Base-by-base conservation (phyloP, 1,140 invertebrate species). In the Zophobas morio region DNA sequence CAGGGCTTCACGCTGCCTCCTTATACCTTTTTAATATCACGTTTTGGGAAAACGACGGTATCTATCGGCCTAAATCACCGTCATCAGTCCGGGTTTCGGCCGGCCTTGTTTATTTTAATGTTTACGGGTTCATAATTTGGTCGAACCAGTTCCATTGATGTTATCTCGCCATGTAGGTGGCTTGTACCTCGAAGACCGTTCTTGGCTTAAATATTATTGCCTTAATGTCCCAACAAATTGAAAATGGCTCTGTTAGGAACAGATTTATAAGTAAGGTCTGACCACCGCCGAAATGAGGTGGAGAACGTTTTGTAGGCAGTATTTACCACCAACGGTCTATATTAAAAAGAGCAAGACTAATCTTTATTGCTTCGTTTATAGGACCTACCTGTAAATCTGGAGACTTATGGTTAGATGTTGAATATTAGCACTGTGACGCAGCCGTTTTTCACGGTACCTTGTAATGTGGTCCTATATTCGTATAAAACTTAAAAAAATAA, bases 101-200 rank as follows among this genome's bases (percentile, higher is more conserved):
- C 51, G 51, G 60, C 76, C 73, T 63, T 76, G 75, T 79, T 77
- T 77, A 77, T 79, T 74, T 76, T 72, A 72, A 70, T 76, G 78
- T 79, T 79, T 79, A 79, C 78, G 75, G 75, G 78, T 77, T 74
- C 60, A 79, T 79, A 79, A 79, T 77, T 79, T 79, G 78, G 75
- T 73, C 71, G 70, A 78, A 78, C 77, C 77, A 77, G 76, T 75
- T 78, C 57, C 51, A 63, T 56, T 49, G 80, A 81, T 78, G 73
- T 70, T 81, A 81, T 81, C 80, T 32, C 33, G 33, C 72, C 76
- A 79, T 79, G 80, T 81, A 81, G 80, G 80, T 81, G 80, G 80
- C 80, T 79, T 81, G 78, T 81, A 81, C 71, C 76, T 78, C 76
- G 76, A 75, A 66, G 78, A 63, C 80, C 77, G 78, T 81, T 79